These are phyloP conservation scores for Alloscopus bannaensis DNA, from an alignment of 2,888 invertebrate genomes.

Conservation along the genomic window DNA sequence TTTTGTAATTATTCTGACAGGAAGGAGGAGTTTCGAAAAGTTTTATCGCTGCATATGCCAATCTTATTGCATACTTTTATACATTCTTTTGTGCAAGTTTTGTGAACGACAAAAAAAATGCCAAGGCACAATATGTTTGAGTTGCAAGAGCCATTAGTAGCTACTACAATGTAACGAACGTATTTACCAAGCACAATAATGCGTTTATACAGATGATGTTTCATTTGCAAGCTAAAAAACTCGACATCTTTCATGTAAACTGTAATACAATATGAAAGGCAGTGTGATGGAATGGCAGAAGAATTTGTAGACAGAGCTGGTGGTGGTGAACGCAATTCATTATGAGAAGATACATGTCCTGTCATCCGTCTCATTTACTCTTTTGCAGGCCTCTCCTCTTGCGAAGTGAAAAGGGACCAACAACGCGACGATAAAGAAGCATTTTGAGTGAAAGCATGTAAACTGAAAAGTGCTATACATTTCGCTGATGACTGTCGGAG, in stretches of 20 bases:
- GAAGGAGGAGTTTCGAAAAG: not conserved
- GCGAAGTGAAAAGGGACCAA: conserved; percentile 24
- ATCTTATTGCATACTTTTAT: not conserved
- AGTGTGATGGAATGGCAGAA: not conserved
- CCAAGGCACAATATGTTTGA: not conserved
- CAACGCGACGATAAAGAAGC: not conserved
- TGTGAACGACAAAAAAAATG: not conserved
- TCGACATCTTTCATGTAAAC: not conserved
- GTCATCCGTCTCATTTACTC: conserved; percentile 57
- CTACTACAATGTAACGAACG: not conserved
- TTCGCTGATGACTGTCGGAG: no score
- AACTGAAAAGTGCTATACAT: no score
- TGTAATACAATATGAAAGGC: not conserved
- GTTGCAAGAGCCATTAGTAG: not conserved
- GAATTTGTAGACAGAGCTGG: not conserved
- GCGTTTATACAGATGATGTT: not conserved
- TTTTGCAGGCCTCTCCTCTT: conserved; percentile 46
- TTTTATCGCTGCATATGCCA: not conserved
- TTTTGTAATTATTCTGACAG: not conserved
- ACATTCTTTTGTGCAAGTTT: not conserved
- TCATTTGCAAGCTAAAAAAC: not conserved
- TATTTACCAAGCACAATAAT: not conserved
- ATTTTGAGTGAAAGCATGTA: not conserved
- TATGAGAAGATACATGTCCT: conserved; percentile 48
- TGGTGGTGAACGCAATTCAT: conserved; percentile 49